These are phyloP conservation scores for Clarias laeviceps DNA, from an alignment of 2,797 vertebrate species.

Conservation along the genomic window DNA sequence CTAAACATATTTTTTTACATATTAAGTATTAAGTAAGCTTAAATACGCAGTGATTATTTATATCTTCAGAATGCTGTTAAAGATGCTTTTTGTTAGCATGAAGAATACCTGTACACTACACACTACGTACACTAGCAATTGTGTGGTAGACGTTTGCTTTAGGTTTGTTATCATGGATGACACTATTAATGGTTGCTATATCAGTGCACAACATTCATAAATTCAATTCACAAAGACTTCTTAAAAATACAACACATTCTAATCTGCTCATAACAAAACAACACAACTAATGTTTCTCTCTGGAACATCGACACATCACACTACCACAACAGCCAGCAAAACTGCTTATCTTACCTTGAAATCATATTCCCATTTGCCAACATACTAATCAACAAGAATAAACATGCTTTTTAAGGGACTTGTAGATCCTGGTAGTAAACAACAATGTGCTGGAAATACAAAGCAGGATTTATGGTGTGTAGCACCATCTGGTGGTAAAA, in stretches of 20 bases:
- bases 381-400: conserved; percentile 77
- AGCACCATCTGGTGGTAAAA: conserved; percentile 73
- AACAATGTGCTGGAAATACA: conserved; percentile 6
- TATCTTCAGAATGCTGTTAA: neutral
- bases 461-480: conserved; percentile 42
- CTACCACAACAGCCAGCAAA: conserved; percentile 15
- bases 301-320: neutral
- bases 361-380: conserved; percentile 96
- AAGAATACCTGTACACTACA: neutral
- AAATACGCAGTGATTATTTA: neutral
- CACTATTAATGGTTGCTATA: neutral
- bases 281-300: neutral
- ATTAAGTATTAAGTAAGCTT: neutral
- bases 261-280: neutral
- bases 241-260: neutral
- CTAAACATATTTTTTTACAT: neutral
- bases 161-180: neutral
- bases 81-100: neutral
- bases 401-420: conserved; percentile 15
- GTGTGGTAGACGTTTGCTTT: neutral
- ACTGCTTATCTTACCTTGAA: conserved; percentile 86
- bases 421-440: neutral
- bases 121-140: neutral
- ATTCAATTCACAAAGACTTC: neutral
- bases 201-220: neutral